phyloP scores from a whole-genome alignment of 2,113 vertebrate species.

The Narcine bancroftii region DNA sequence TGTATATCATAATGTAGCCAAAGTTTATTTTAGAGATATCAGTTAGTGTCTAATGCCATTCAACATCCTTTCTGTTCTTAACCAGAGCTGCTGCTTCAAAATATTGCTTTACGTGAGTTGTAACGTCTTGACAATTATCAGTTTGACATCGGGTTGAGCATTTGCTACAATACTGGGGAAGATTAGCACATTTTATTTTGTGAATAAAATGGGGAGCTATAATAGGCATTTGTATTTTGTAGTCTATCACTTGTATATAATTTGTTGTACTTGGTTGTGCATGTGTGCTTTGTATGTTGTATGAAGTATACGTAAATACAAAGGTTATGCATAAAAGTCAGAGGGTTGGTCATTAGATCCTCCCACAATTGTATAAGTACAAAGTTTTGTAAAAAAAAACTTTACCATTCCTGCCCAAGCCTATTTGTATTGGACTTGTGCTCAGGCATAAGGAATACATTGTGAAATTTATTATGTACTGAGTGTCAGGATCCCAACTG shows the following conservation, averaged over 20 bases:
- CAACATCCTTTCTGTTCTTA: not conserved
- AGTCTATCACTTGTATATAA: too few relatives aligned
- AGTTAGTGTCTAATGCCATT: not conserved
- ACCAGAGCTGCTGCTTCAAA: not conserved
- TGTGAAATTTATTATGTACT: not conserved
- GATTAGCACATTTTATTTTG: not conserved
- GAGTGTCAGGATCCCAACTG: not conserved
- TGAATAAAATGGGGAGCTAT: not conserved
- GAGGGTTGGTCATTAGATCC: not conserved
- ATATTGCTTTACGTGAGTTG: not conserved
- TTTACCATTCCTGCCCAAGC: not conserved
- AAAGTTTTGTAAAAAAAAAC: not conserved
- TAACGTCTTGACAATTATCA: not conserved
- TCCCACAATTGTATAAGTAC: not conserved
- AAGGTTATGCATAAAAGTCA: not conserved
- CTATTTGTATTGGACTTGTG: not conserved
- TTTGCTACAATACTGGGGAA: not conserved
- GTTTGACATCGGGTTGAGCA: not conserved
- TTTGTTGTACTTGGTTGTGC: too few relatives aligned
- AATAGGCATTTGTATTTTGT: not conserved
- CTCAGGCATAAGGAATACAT: not conserved
- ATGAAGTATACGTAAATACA: not conserved
- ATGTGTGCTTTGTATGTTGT: too few relatives aligned
- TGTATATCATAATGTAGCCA: not conserved
- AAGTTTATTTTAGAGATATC: not conserved